Percentiles rank a stretch among this genome's conserved stretches.
These are phyloP conservation scores for Phortica variegata DNA, from an alignment of 1,140 invertebrate species.

Conservation along the genomic window DNA sequence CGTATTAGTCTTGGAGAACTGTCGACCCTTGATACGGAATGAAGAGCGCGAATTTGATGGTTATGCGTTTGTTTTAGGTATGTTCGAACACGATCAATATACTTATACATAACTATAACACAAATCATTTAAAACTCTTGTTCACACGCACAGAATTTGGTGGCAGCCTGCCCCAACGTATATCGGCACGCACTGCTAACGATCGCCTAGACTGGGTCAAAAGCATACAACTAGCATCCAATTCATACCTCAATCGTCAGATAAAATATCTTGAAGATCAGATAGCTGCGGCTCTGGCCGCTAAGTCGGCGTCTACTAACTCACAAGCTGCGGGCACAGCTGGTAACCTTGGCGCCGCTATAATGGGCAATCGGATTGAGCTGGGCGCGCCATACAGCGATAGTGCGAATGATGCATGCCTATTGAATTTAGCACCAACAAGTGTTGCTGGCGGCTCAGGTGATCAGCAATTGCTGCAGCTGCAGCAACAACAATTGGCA, in stretches of 20 bases:
- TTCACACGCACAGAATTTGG: conserved; percentile 69
- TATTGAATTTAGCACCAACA: conserved; percentile 7
- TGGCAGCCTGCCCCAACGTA: conserved; percentile 75
- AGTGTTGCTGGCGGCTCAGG: too few relatives aligned
- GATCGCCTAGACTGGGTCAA: conserved; percentile 87
- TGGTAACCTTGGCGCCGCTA: background rate
- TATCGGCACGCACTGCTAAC: conserved; percentile 75
- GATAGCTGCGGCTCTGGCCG: conserved; percentile 52
- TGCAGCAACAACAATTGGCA: conserved; percentile 11
- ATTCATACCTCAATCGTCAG: conserved; percentile 77
- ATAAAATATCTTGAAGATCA: conserved; percentile 68
- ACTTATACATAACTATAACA: background rate
- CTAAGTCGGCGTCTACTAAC: conserved; percentile 69
- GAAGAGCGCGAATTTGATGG: conserved; percentile 63
- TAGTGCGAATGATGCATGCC: conserved; percentile 2
- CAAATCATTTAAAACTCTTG: background rate
- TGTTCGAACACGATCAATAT: too few relatives aligned
- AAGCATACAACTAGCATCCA: conserved; percentile 80
- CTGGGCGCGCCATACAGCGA: conserved; percentile 18
- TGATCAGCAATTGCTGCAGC: background rate
- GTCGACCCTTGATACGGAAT: conserved; percentile 61
- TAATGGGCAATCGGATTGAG: conserved; percentile 50
- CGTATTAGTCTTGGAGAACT: conserved; percentile 85
- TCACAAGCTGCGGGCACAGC: conserved; percentile 37
- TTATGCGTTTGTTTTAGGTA: conserved; percentile 70